These are phyloP conservation scores for Hypomecis punctinalis DNA, from an alignment of 2,888 invertebrate genomes.

Conservation along the genomic window DNA sequence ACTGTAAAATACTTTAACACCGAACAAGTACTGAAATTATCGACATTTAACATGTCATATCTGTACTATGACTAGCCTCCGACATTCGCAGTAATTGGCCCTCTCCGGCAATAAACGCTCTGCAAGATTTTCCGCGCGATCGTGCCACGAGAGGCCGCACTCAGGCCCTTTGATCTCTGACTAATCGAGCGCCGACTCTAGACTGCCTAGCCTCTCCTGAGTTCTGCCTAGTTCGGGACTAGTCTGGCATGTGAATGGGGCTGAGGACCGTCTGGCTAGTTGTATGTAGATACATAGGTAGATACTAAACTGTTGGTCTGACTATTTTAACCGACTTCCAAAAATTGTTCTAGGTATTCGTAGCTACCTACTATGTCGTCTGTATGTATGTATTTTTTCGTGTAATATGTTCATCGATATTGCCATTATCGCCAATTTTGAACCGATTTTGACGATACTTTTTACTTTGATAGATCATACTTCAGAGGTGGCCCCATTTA, in stretches of 20 bases:
- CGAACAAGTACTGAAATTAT: no score
- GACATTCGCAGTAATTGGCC: slow-evolving; percentile 11
- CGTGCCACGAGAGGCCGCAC: slow-evolving; percentile 17
- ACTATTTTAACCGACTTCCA: background rate
- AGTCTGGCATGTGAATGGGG: slow-evolving; percentile 1
- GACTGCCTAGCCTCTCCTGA: slow-evolving; percentile 2
- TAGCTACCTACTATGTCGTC: no score
- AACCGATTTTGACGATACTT: no score
- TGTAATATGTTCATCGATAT: no score
- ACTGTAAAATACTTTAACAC: no score
- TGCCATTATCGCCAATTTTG: no score
- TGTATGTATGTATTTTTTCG: no score
- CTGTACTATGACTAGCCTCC: background rate
- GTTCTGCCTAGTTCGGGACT: background rate
- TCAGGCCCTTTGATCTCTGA: slow-evolving; percentile 26
- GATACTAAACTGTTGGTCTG: background rate
- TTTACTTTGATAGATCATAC: no score
- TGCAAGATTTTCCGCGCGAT: slow-evolving; percentile 28
- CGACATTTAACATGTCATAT: no score
- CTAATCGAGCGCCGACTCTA: slow-evolving; percentile 21
- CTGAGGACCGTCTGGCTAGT: slow-evolving; percentile 1
- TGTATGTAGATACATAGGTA: background rate
- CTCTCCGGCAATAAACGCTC: slow-evolving; percentile 20
- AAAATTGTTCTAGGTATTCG: no score
- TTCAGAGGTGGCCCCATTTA: no score